Conservation (phyloP, 2,797 vertebrate species). For the Allobates femoralis region DNA sequence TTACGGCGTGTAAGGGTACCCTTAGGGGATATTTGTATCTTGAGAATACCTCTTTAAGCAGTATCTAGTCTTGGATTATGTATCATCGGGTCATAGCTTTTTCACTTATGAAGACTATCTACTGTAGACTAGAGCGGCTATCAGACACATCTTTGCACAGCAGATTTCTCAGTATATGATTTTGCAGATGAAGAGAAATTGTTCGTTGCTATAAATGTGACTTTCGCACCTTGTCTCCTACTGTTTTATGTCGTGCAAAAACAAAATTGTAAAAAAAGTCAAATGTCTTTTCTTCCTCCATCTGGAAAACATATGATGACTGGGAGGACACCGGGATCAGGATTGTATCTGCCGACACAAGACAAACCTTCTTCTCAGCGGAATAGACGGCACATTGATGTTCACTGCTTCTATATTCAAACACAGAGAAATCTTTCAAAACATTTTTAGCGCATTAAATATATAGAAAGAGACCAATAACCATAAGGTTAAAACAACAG, state of each 20-base stretch:
- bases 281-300: neutral
- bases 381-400: slow-evolving; percentile 10
- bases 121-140: neutral
- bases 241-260: slow-evolving; percentile 41
- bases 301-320: slow-evolving; percentile 38
- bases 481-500: slow-evolving; percentile 28
- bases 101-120: too few species aligned
- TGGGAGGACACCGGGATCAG: neutral
- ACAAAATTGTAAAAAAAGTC: slow-evolving; percentile 34
- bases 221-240: neutral
- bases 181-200: neutral
- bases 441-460: slow-evolving; percentile 16
- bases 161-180: neutral
- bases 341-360: slow-evolving; percentile 15
- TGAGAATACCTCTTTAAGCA: too few species aligned
- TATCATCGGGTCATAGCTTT: too few species aligned
- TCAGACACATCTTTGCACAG: neutral
- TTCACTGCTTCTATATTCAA: neutral
- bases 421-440: slow-evolving; percentile 51
- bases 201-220: neutral
- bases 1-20: too few species aligned
- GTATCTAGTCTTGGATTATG: too few species aligned
- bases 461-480: neutral
- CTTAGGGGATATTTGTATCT: too few species aligned
- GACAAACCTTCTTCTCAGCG: slow-evolving; percentile 17